These are phyloP conservation scores for Odiellus spinosus DNA, from an alignment of 2,888 invertebrate species.

Conservation along the genomic window DNA sequence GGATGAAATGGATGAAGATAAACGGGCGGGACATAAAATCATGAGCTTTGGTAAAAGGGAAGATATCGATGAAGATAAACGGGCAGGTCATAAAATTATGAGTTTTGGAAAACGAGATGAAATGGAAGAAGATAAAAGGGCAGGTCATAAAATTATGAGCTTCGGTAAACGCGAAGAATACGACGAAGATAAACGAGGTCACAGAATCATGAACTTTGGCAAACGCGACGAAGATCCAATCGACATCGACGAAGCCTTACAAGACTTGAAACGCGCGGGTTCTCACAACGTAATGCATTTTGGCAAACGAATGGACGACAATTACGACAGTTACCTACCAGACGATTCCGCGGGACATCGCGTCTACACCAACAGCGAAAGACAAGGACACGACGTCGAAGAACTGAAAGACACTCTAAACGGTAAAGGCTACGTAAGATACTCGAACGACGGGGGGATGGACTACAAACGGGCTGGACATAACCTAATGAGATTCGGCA, in stretches of 20 bases:
- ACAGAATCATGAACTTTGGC: neutral
- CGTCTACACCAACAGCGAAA: no score
- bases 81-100: neutral
- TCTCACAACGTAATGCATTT: neutral
- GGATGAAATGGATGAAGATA: neutral
- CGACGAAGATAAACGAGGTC: neutral
- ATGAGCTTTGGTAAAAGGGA: neutral
- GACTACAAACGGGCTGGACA: no score
- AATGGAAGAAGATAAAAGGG: neutral
- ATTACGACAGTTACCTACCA: neutral
- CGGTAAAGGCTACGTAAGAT: no score
- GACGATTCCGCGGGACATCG: neutral
- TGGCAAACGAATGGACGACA: neutral
- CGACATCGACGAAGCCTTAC: no score
- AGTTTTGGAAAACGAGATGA: neutral
- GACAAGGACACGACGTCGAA: no score
- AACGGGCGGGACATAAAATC: neutral
- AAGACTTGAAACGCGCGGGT: neutral
- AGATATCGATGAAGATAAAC: neutral
- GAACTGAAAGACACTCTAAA: no score
- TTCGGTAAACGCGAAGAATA: neutral
- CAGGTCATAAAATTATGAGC: neutral
- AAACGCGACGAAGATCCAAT: neutral
- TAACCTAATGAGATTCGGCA: no score
- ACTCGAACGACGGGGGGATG: no score